phyloP scores from a whole-genome alignment of 2,797 vertebrate genomes.

The Ceryle rudis region DNA sequence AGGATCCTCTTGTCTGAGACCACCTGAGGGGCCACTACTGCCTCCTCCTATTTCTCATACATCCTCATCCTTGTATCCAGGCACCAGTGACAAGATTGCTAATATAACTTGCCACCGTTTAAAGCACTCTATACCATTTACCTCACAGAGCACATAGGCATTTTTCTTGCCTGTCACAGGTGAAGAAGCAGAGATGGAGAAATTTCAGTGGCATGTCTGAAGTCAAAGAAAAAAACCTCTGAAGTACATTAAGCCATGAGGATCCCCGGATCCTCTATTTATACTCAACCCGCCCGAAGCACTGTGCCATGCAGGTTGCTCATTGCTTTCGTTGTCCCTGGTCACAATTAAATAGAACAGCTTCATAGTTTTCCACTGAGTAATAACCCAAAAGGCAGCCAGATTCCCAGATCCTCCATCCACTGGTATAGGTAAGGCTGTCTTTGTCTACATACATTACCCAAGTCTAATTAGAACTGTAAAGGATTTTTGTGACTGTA shows the following conservation, averaged over 20 bases:
- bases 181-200: not conserved
- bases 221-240: constrained; percentile 6
- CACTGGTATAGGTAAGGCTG: constrained; percentile 2
- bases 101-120: not conserved
- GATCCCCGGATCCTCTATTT: not conserved
- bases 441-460: constrained; percentile 27
- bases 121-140: not conserved
- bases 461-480: constrained; percentile 39
- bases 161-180: not conserved
- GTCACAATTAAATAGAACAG: not conserved
- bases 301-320: not conserved
- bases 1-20: not conserved
- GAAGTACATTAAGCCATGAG: not conserved
- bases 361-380: not conserved
- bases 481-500: constrained; percentile 23
- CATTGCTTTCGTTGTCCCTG: not conserved
- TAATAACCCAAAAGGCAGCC: constrained; percentile 19
- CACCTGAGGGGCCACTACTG: not conserved
- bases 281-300: not conserved
- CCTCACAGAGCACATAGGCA: not conserved
- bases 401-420: constrained; percentile 13
- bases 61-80: not conserved
- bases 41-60: not conserved
- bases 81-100: not conserved
- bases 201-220: not conserved